phyloP scores from a whole-genome alignment of 2,888 invertebrate genomes.

The Trichogramma evanescens region DNA sequence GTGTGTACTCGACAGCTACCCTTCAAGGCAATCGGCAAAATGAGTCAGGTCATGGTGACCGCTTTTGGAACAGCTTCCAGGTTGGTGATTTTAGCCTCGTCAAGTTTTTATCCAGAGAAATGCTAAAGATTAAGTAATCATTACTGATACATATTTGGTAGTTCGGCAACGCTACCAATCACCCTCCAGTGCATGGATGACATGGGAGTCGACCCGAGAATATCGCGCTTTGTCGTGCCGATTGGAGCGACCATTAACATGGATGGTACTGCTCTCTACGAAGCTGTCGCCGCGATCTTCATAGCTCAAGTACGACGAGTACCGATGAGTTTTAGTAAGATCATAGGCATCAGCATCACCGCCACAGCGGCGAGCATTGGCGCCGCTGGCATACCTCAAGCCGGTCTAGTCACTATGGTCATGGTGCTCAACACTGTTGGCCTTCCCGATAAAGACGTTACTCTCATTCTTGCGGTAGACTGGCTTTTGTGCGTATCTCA shows the following conservation, averaged over 20 bases:
- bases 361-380: constrained; percentile 97
- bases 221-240: constrained; percentile 91
- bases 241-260: constrained; percentile 97
- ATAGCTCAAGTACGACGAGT: constrained; percentile 86
- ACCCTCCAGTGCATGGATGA: constrained; percentile 89
- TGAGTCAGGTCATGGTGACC: constrained; percentile 63
- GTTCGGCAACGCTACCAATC: constrained; percentile 90
- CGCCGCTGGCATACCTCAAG: constrained; percentile 93
- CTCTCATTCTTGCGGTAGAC: constrained; percentile 83
- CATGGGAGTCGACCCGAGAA: constrained; percentile 84
- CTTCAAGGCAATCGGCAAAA: constrained; percentile 52
- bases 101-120: not conserved
- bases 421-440: constrained; percentile 90
- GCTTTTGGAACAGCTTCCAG: constrained; percentile 74
- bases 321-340: constrained; percentile 75
- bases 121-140: too few relatives aligned
- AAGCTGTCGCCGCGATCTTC: constrained; percentile 95
- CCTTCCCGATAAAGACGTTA: constrained; percentile 79
- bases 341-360: constrained; percentile 89
- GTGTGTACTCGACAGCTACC: constrained; percentile 58
- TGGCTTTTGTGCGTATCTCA: constrained; percentile 73
- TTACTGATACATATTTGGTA: constrained; percentile 35
- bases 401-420: constrained; percentile 92
- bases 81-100: constrained; percentile 36
- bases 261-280: constrained; percentile 95